These are phyloP conservation scores for Neoarius graeffei DNA, from an alignment of 2,113 vertebrate genomes.

Conservation along the genomic window DNA sequence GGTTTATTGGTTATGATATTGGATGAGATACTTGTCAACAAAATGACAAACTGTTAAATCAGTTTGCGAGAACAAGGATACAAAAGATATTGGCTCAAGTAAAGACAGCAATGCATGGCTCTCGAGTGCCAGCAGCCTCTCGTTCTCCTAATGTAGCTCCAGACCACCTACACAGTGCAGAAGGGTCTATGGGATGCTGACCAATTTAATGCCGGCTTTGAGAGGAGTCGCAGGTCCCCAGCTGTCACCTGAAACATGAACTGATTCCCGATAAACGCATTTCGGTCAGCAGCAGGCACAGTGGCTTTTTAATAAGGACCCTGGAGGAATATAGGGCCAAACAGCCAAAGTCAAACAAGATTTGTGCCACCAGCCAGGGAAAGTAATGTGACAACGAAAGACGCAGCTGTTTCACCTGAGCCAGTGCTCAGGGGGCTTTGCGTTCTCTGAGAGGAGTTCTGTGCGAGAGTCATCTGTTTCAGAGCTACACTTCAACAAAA, in stretches of 20 bases:
- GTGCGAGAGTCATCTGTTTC: neutral
- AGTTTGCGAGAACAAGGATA: neutral
- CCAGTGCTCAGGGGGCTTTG: neutral
- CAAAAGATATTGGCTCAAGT: neutral
- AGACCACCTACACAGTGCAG: neutral
- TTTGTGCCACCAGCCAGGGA: slow-evolving; percentile 60
- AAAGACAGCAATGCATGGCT: neutral
- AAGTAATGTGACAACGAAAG: slow-evolving; percentile 62
- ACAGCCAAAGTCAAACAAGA: slow-evolving; percentile 72
- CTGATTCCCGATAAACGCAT: slow-evolving; percentile 76
- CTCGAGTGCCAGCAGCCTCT: neutral
- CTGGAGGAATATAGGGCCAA: slow-evolving; percentile 65
- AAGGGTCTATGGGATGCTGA: neutral
- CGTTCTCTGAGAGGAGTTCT: neutral
- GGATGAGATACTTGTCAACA: neutral
- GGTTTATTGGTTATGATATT: neutral
- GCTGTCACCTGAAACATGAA: slow-evolving; percentile 73
- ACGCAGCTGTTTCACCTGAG: slow-evolving; percentile 6
- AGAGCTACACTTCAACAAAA: neutral
- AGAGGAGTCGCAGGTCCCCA: slow-evolving; percentile 49
- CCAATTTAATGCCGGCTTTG: neutral
- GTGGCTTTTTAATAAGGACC: slow-evolving; percentile 75
- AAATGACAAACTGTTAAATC: slow-evolving; percentile 7
- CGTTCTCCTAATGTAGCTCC: neutral
- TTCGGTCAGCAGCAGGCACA: slow-evolving; percentile 74